Evolutionary conservation across 2,797 vertebrate species (phyloP), one percentile per base, ranked within the genome.

Genomic region (Gymnocypris eckloni): DNA sequence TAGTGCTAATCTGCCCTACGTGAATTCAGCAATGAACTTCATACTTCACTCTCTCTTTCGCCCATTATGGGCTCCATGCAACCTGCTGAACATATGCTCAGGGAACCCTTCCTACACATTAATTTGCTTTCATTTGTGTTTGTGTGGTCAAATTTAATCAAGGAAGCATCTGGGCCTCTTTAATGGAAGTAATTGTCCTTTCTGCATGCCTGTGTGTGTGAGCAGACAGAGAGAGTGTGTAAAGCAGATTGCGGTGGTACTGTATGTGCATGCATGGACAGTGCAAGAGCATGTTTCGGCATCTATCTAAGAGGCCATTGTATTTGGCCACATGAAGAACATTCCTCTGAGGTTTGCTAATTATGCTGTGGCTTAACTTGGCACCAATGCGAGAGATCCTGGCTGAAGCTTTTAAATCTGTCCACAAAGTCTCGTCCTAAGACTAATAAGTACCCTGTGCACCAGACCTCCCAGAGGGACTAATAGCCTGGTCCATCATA

Each of bases 351-450:
- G 94, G 92, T 94, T 95, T 95, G 86, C 87, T 95, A 95, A 95
- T 96, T 95, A 95, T 92, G 94, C 93, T 93, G 94, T 93, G 93
- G 94, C 95, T 95, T 95, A 95, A 95, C 95, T 95, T 95, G 95
- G 95, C 95, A 95, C 94, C 92, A 91, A 93, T 91, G 93, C 90
- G 92, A 94, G 92, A 95, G 93, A 95, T 95, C 94, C 93, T 94
- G 93, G 94, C 91, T 94, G 94, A 95, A 94, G 93, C 93, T 94
- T 93, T 93, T 94, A 95, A 95, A 96, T 95, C 95, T 95, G 93
- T 91, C 91, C 82, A 91, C 89, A 93, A 92, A 95, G 95, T 95
- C 94, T 91, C 89, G 86, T 93, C 94, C 93, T 94, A 92, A 92
- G 93, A 94, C 94, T 95, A 92, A 92, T 93, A 93, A 95, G 90